Evolutionary conservation across 2,888 invertebrate genomes (phyloP).

Genomic region (Pyrrhia umbra): DNA sequence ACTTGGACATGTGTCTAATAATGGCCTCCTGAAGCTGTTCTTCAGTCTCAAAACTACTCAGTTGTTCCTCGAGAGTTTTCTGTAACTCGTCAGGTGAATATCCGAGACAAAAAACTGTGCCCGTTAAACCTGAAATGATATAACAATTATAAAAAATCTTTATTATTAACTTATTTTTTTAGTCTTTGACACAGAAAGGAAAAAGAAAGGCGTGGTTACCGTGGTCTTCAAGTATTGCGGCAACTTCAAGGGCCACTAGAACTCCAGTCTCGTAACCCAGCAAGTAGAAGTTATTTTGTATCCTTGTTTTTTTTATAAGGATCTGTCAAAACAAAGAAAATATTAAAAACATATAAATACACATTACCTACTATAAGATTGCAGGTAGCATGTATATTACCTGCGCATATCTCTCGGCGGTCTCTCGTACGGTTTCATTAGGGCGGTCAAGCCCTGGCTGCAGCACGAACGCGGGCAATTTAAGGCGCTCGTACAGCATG

Average conservation of each 20-base stretch:
- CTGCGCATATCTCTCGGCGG: conserved; percentile 68
- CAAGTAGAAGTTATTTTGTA: conserved; percentile 69
- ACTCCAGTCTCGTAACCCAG: conserved; percentile 77
- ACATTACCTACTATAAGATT: too few species aligned
- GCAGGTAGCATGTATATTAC: too few species aligned
- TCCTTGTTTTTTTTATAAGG: conserved; percentile 43
- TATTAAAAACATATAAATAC: too few species aligned
- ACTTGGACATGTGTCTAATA: conserved; percentile 34
- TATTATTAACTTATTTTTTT: background rate
- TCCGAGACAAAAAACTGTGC: conserved; percentile 61
- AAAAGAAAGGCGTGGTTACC: conserved; percentile 62
- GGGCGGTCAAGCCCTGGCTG: conserved; percentile 72
- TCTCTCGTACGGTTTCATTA: conserved; percentile 64
- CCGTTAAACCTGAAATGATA: conserved; percentile 30
- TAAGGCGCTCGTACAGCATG: conserved; percentile 67
- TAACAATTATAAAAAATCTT: background rate
- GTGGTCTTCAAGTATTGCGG: conserved; percentile 71
- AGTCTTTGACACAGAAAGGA: too few species aligned
- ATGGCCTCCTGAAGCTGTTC: conserved; percentile 39
- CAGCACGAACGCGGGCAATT: conserved; percentile 73
- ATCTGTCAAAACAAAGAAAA: background rate
- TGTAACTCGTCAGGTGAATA: conserved; percentile 29
- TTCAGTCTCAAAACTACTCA: conserved; percentile 20
- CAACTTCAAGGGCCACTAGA: conserved; percentile 72
- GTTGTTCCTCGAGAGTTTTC: conserved; percentile 10